These are phyloP conservation scores for Varecia variegata DNA, from an alignment of 2,797 vertebrate genomes.

Conservation along the genomic window DNA sequence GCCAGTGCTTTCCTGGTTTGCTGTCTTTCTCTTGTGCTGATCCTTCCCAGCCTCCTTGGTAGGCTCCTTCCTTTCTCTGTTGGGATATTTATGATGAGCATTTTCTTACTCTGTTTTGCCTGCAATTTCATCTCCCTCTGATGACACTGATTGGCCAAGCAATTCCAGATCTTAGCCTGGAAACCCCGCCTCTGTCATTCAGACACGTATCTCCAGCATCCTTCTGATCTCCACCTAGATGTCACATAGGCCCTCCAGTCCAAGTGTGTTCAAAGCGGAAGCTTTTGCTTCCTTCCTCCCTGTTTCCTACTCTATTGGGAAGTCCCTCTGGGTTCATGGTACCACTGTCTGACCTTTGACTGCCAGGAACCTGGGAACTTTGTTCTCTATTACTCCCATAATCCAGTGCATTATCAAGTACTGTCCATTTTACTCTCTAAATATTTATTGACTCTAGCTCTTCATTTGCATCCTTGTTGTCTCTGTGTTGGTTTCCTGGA, in stretches of 20 bases:
- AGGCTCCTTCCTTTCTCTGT: constrained; percentile 24
- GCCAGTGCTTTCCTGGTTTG: neutral
- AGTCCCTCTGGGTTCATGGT: neutral
- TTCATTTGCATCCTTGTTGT: neutral
- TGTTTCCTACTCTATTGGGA: neutral
- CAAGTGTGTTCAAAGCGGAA: neutral
- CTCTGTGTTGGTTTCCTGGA: neutral
- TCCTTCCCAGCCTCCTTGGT: neutral
- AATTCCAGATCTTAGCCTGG: neutral
- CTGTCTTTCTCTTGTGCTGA: neutral
- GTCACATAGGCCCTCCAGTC: neutral
- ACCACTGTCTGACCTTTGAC: neutral
- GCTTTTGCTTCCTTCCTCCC: neutral
- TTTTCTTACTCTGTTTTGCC: neutral
- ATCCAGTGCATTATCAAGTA: neutral
- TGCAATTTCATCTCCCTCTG: neutral
- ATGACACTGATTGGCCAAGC: neutral
- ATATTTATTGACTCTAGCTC: neutral
- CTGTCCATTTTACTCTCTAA: neutral
- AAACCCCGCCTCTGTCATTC: neutral
- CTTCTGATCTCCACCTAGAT: neutral
- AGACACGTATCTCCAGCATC: neutral
- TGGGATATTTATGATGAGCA: neutral
- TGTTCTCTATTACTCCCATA: neutral
- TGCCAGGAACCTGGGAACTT: neutral